Evolutionary conservation across 2,113 vertebrate species (phyloP).

Genomic region (Bos javanicus): DNA sequence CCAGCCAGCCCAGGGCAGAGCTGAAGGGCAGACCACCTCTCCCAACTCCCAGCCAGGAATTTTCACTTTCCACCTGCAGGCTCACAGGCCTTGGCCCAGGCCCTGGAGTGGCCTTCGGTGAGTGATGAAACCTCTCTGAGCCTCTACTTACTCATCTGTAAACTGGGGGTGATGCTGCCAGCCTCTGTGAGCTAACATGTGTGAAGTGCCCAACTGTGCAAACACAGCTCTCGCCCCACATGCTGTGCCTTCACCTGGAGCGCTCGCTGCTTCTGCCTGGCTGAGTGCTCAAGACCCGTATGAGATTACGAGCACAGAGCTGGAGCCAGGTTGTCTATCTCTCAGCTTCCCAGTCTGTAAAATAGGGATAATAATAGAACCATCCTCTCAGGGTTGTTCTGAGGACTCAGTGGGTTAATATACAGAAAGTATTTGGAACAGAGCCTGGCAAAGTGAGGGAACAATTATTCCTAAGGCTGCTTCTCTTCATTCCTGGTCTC

Average conservation of each 20-base stretch:
- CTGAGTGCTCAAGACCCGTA: rapidly evolving
- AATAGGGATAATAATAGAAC: neutral
- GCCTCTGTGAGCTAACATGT: neutral
- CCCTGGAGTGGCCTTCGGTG: neutral
- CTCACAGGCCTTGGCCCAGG: neutral
- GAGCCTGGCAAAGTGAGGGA: neutral
- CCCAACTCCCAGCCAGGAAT: neutral
- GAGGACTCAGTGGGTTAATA: neutral
- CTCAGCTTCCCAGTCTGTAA: neutral
- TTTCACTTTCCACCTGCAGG: neutral
- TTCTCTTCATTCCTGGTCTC: neutral
- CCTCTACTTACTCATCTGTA: neutral
- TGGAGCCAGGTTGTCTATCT: neutral
- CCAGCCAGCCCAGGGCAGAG: neutral
- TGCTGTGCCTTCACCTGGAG: too few species aligned
- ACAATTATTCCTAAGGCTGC: neutral
- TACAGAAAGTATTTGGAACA: neutral
- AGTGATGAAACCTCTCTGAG: neutral
- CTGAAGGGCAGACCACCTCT: neutral
- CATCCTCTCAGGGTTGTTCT: neutral
- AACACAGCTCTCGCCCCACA: rapidly evolving
- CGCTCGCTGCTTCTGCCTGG: neutral
- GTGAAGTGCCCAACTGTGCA: too few species aligned
- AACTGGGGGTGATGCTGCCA: neutral
- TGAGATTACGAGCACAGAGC: neutral